Evolutionary conservation across 2,888 invertebrate genomes (phyloP), one percentile per base, ranked within the genome.

Genomic region (Isotomurus palustris): DNA sequence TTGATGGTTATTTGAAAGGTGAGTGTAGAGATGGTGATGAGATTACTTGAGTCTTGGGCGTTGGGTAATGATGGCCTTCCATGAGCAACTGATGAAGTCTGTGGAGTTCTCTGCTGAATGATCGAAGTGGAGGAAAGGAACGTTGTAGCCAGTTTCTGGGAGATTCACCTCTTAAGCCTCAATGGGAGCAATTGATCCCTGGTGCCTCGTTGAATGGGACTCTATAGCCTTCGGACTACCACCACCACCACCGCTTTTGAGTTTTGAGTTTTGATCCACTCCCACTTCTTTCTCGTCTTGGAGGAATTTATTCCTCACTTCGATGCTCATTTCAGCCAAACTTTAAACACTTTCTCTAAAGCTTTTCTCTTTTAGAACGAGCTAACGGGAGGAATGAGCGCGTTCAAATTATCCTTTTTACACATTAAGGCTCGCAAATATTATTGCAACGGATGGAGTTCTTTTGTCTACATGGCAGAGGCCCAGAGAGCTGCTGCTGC

Each of bases 301-400:
- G n/a, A n/a, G n/a, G n/a, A n/a, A n/a, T n/a, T 63, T 63, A 63
- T 59, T 63, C 44, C 62, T 58, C 54, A 53, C 53, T 57, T 63
- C 57, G 56, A 63, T 63, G 60, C 59, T 63, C 57, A 60, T 53
- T 52, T 38, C 56, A 58, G 53, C 60, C n/a, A n/a, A n/a, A n/a
- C n/a, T n/a, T n/a, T n/a, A n/a, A n/a, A n/a, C n/a, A n/a, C n/a
- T n/a, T n/a, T n/a, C n/a, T n/a, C n/a, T n/a, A n/a, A n/a, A n/a
- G n/a, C n/a, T n/a, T n/a, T n/a, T n/a, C n/a, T n/a, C n/a, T n/a
- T n/a, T n/a, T n/a, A n/a, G n/a, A n/a, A n/a, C n/a, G 56, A 56
- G 49, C 53, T 56, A 19, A 60, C 56, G 50, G 53, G 43, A 29
- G 53, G 43, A 56, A 53, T 53, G 49, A 56, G 53, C 49, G 53